Conservation (phyloP, 2,888 invertebrate species). For the Caenorhabditis doughertyi region DNA sequence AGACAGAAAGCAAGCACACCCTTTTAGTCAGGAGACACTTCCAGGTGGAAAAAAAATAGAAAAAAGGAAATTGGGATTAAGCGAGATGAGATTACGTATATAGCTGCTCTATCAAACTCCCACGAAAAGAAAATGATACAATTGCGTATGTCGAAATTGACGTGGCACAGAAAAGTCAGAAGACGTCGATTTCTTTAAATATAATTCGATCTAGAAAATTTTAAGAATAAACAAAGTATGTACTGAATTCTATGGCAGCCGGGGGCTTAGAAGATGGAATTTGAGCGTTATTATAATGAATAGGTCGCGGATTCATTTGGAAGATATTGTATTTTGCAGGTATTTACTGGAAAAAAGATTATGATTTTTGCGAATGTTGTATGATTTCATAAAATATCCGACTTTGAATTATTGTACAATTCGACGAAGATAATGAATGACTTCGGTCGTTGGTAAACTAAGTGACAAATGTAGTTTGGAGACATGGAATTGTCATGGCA, state of each 20-base stretch:
- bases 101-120: constrained; percentile 14
- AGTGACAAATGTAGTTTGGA: constrained; percentile 18
- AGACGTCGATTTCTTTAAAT: constrained; percentile 17
- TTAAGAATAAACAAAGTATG: no score
- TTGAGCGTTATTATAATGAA: no score
- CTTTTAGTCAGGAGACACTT: constrained; percentile 41
- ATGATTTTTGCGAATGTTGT: no score
- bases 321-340: no score
- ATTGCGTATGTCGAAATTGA: constrained; percentile 20
- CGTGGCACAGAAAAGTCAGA: constrained; percentile 30
- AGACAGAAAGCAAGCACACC: not conserved
- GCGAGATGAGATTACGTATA: constrained; percentile 52
- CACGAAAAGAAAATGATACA: constrained; percentile 17
- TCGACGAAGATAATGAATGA: not conserved
- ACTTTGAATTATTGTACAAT: no score
- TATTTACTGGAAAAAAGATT: no score
- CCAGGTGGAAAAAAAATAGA: constrained; percentile 43
- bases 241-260: no score
- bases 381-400: no score
- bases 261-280: no score
- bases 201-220: not conserved
- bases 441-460: constrained; percentile 13
- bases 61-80: constrained; percentile 39
- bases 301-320: not conserved
- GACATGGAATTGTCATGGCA: constrained; percentile 17